phyloP scores from a whole-genome alignment of 2,888 invertebrate species.

The Synanthedon vespiformis region DNA sequence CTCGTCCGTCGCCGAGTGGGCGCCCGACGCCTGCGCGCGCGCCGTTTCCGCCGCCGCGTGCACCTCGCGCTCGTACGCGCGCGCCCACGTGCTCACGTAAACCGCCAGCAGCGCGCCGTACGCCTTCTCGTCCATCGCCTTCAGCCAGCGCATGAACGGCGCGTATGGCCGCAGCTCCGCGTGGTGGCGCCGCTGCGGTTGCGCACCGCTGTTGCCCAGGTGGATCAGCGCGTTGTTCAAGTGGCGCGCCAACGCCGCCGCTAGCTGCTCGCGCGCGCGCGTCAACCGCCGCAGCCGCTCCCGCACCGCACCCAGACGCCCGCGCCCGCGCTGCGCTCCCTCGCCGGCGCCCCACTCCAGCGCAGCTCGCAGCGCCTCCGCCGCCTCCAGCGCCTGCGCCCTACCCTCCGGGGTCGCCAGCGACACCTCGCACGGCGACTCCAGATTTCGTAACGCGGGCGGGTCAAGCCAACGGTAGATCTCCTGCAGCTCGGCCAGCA shows the following conservation, averaged over 20 bases:
- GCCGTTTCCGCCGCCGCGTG: constrained; percentile 83
- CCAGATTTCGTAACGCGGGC: constrained; percentile 39
- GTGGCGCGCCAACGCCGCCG: constrained; percentile 87
- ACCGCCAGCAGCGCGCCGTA: constrained; percentile 82
- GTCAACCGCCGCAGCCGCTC: constrained; percentile 39
- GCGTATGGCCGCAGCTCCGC: constrained; percentile 88
- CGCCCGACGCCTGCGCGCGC: constrained; percentile 53
- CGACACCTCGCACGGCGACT: constrained; percentile 35
- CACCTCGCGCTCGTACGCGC: constrained; percentile 89
- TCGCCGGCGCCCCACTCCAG: constrained; percentile 15
- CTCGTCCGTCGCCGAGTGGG: constrained; percentile 14
- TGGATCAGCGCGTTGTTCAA: constrained; percentile 96
- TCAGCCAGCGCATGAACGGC: constrained; percentile 92
- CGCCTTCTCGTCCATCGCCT: constrained; percentile 85
- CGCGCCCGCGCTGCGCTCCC: constrained; percentile 19
- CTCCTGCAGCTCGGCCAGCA: constrained; percentile 82
- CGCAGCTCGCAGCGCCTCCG: constrained; percentile 16
- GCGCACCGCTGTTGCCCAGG: constrained; percentile 75
- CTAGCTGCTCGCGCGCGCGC: constrained; percentile 48
- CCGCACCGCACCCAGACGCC: constrained; percentile 37
- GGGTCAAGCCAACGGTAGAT: constrained; percentile 47
- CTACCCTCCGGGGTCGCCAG: constrained; percentile 35
- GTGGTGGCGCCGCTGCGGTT: constrained; percentile 76
- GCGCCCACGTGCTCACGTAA: constrained; percentile 85
- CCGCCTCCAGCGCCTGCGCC: constrained; percentile 33